Base-by-base conservation (phyloP, 2,888 invertebrate species). In the Thyatira batis region DNA sequence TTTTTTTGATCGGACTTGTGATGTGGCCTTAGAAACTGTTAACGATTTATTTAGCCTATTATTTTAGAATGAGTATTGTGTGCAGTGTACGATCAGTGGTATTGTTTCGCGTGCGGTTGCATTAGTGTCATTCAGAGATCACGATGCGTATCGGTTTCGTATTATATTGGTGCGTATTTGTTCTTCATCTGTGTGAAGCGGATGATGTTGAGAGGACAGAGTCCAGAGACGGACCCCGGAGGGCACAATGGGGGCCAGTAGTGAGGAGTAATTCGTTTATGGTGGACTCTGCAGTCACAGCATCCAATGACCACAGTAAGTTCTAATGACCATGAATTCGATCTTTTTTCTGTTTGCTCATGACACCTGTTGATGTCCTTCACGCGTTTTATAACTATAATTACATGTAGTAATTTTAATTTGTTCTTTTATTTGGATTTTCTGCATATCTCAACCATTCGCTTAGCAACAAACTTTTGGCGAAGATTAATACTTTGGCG, bases 131-230 rank as follows among this genome's bases (percentile, higher is more conserved):
- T 87, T 84, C 80, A 79, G 70, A 81, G 80, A 85, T 89, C 86
- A 92, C 87, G 82, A 92, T 92, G 92, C 91, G 89, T 89, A 84
- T 91, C 84, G 87, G 86, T 87, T 82, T 90, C 78, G 82, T 89
- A 79, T 82, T 92, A 66, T 92, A 89, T 86, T 91, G 89, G 89
- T 92, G 90, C 87, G 87, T 92, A 80, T 86, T 89, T 74, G 87
- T 83, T 76, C 80, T 91, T 80, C 90, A 91, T 82, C 72, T 91
- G 76, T 89, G 89, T 74, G 87, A 85, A 83, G 90, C 84, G 59
- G 85, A 91, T 64, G 91, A 91, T 84, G 84, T 81, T 68, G 90
- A 90, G 69, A 89, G 82, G 82, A 89, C 87, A 84, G 92, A 92
- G 58, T 69, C 80, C 68, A 84, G 78, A 61, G 91, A 91, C 45